Percentiles rank a stretch among this genome's conserved stretches.
These are phyloP conservation scores for Sitta carolinensis DNA, from an alignment of 2,797 vertebrate species.

Conservation along the genomic window DNA sequence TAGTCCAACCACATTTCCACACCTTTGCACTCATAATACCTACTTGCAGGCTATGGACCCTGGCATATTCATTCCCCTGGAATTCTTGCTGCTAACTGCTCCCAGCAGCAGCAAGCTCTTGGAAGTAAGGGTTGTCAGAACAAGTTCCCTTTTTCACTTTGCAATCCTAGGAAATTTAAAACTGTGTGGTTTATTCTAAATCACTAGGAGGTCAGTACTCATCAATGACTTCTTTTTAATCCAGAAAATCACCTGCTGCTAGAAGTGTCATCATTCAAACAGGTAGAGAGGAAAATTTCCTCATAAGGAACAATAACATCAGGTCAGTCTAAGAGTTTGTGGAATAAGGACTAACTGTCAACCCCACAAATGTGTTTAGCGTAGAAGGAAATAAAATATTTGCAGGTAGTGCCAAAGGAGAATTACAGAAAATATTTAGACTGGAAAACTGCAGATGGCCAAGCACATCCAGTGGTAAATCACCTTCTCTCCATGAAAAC, in stretches of 20 bases:
- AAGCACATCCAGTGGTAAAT: slow-evolving; percentile 29
- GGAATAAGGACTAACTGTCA: not conserved
- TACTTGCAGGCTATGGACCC: not conserved
- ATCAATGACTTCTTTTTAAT: not conserved
- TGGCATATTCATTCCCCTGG: not conserved
- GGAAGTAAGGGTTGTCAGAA: not conserved
- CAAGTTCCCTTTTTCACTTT: not conserved
- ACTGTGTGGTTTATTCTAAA: not conserved
- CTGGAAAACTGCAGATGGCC: slow-evolving; percentile 47
- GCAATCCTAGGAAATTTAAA: not conserved
- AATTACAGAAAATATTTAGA: slow-evolving; percentile 15
- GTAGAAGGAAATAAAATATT: slow-evolving; percentile 46
- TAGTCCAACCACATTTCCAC: not conserved
- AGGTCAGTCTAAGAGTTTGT: slow-evolving; percentile 24
- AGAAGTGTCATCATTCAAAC: not conserved
- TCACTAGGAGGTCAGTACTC: not conserved
- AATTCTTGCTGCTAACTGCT: not conserved
- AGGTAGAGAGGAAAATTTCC: not conserved
- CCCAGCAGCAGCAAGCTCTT: not conserved
- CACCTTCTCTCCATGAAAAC: slow-evolving; percentile 46
- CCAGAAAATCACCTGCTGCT: not conserved
- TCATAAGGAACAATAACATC: not conserved
- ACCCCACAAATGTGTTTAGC: not conserved
- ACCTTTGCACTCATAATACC: not conserved
- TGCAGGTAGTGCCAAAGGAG: slow-evolving; percentile 15